A percentile compares a stretch with the other conserved stretches of the same genome.
Conservation (phyloP, 2,797 vertebrate species). For the Pseudochirops corinnae region DNA sequence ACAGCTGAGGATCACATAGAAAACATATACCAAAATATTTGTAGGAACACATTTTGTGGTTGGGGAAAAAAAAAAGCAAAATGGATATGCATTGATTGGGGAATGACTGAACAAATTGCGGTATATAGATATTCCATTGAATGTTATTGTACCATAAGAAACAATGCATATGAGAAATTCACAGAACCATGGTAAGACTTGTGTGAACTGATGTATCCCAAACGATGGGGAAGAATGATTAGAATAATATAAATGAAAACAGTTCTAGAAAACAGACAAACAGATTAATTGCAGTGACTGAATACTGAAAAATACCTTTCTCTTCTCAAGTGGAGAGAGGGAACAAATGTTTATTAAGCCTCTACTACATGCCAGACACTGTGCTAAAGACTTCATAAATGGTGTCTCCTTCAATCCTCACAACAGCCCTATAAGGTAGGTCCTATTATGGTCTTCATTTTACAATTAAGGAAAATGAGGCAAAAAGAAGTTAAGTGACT, state of each 20-base stretch:
- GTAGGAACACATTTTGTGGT: too few relatives aligned
- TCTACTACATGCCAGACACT: background rate
- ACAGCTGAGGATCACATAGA: too few relatives aligned
- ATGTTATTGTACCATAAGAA: background rate
- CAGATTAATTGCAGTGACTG: background rate
- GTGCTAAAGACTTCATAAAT: background rate
- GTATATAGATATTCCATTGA: background rate
- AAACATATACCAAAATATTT: too few relatives aligned
- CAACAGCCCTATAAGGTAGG: background rate
- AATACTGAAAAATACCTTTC: background rate
- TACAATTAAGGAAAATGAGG: background rate
- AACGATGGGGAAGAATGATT: background rate
- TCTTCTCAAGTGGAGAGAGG: background rate
- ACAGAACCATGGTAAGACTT: background rate
- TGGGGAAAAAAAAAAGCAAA: background rate
- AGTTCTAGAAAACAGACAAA: background rate
- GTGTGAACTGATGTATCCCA: background rate
- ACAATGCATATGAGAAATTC: background rate
- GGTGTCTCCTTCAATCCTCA: background rate
- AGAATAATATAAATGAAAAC: background rate
- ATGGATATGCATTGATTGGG: background rate
- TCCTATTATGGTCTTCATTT: background rate
- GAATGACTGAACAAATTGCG: background rate
- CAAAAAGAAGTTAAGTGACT: background rate
- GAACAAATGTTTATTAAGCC: background rate